Conservation (phyloP, 2,797 vertebrate species). For the Typhlichthys subterraneus region DNA sequence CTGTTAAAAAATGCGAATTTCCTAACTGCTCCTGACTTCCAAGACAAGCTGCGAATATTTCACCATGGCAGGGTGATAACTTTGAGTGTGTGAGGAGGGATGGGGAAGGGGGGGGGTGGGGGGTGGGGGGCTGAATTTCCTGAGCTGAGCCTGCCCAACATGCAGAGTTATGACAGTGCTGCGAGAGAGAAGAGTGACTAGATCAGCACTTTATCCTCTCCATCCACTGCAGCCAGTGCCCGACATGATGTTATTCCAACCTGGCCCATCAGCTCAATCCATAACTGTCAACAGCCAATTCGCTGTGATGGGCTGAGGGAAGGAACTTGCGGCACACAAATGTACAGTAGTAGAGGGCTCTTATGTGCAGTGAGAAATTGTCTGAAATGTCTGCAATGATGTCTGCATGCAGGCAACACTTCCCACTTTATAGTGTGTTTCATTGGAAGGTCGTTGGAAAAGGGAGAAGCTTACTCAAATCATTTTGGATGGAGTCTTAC, state of each 20-base stretch:
- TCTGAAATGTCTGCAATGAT: conserved; percentile 12
- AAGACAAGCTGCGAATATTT: too few relatives aligned
- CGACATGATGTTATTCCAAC: background rate
- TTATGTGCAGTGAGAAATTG: conserved; percentile 10
- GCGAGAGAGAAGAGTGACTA: conserved; percentile 18
- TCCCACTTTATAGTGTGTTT: conserved; percentile 27
- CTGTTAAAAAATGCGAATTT: too few relatives aligned
- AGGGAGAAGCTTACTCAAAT: conserved; percentile 25
- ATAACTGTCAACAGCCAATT: conserved; percentile 22
- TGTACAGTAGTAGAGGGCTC: conserved; percentile 12
- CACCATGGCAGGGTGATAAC: too few relatives aligned
- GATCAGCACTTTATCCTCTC: conserved; percentile 40
- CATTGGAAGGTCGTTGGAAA: conserved; percentile 38
- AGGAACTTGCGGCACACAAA: background rate
- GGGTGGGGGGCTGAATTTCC: background rate
- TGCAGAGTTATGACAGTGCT: background rate
- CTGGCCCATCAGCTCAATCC: background rate
- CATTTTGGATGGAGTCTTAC: conserved; percentile 18
- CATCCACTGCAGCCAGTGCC: conserved; percentile 5
- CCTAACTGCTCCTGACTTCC: too few relatives aligned
- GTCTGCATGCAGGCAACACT: conserved; percentile 10
- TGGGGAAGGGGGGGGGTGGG: too few relatives aligned
- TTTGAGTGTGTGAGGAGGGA: too few relatives aligned
- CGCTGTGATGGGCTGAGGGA: conserved; percentile 15
- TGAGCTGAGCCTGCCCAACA: too few relatives aligned